A percentile compares a stretch with the other conserved stretches of the same genome.
Evolutionary conservation across 2,113 vertebrate genomes (phyloP).

Genomic region (Chamaetylas fuelleborni): DNA sequence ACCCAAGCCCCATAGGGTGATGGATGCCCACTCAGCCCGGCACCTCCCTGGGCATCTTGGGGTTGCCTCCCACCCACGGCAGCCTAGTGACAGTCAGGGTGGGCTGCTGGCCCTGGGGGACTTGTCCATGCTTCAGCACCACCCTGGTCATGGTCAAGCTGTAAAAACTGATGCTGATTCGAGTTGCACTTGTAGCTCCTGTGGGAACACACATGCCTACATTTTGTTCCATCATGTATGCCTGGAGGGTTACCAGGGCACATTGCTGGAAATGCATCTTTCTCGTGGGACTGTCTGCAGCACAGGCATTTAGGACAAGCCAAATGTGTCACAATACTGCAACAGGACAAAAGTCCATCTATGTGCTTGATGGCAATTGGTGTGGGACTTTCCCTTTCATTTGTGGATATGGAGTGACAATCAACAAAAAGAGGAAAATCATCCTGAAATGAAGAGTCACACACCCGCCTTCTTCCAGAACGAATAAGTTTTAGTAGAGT

Average conservation of each 20-base stretch:
- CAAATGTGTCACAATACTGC: background rate
- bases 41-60: accelerated
- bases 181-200: accelerated
- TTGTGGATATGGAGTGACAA: background rate
- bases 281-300: background rate
- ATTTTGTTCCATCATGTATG: accelerated
- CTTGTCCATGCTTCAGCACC: background rate
- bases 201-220: accelerated
- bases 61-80: background rate
- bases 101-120: background rate
- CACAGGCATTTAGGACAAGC: background rate
- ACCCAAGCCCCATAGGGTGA: background rate
- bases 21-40: background rate
- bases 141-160: background rate
- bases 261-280: background rate
- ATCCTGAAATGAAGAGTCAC: background rate
- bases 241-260: background rate
- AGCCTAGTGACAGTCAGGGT: background rate
- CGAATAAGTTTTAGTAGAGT: background rate
- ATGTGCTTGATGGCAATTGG: background rate
- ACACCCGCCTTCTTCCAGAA: background rate
- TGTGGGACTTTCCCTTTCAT: background rate
- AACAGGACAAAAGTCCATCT: background rate
- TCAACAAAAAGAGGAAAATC: background rate
- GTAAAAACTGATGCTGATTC: background rate